A percentile compares a stretch with the other conserved stretches of the same genome.
Conservation (phyloP, 2,113 vertebrate species). For the Syngnathus floridae region DNA sequence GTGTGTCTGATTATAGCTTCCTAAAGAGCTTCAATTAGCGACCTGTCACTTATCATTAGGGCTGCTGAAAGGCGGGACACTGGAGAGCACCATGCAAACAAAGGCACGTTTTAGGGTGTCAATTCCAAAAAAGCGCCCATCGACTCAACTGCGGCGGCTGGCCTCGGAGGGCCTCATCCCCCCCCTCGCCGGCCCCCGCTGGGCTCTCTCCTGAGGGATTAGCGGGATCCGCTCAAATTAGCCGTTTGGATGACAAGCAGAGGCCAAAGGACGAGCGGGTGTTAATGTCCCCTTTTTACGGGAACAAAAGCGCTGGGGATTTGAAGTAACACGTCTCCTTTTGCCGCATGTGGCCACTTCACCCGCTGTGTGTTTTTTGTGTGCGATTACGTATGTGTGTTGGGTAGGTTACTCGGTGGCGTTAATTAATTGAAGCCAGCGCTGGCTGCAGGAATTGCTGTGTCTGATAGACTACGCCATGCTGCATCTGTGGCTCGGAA, state of each 20-base stretch:
- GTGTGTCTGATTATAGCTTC: conserved; percentile 81
- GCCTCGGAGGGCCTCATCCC: conserved; percentile 48
- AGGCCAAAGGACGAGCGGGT: conserved; percentile 84
- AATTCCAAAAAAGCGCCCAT: conserved; percentile 69
- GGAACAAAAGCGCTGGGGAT: conserved; percentile 86
- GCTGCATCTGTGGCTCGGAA: conserved; percentile 87
- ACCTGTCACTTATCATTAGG: conserved; percentile 77
- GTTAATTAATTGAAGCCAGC: conserved; percentile 94
- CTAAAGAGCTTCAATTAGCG: conserved; percentile 79
- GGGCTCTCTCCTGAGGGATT: conserved; percentile 77
- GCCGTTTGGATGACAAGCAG: conserved; percentile 73
- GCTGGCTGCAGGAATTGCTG: conserved; percentile 80
- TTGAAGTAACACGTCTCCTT: conserved; percentile 83
- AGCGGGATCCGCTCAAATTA: conserved; percentile 81
- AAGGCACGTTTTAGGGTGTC: conserved; percentile 82
- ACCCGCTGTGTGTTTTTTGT: conserved; percentile 5
- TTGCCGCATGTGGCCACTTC: conserved; percentile 83
- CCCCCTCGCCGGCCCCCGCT: conserved; percentile 25
- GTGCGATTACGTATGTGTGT: conserved; percentile 24
- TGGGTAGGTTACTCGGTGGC: conserved; percentile 78
- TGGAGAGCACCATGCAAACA: conserved; percentile 80
- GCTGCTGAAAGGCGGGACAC: conserved; percentile 62
- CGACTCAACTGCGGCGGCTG: conserved; percentile 52
- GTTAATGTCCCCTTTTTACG: conserved; percentile 86
- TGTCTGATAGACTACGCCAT: conserved; percentile 74